These are phyloP conservation scores for Leptatherina wallacei DNA, from an alignment of 2,797 vertebrate species.

Conservation along the genomic window DNA sequence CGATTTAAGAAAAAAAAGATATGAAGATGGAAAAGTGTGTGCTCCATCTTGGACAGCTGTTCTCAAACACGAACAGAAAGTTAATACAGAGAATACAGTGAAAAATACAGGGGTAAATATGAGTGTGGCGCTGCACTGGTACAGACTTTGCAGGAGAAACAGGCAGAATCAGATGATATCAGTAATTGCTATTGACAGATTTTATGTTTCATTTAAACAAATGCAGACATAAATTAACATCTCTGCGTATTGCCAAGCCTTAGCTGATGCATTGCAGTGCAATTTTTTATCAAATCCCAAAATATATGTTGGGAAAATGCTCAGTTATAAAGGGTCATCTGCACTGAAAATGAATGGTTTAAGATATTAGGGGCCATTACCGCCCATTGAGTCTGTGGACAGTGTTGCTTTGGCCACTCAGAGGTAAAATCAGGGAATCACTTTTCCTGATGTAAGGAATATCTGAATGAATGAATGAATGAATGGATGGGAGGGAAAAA, in stretches of 20 bases:
- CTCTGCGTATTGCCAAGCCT: neutral
- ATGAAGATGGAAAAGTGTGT: neutral
- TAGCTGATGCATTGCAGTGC: too few relatives aligned
- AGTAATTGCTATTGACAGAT: neutral
- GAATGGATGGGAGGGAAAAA: neutral
- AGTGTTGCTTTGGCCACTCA: constrained; percentile 34
- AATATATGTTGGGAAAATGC: neutral
- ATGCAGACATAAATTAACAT: neutral
- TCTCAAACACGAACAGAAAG: too few relatives aligned
- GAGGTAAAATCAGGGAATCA: constrained; percentile 51
- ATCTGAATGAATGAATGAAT: constrained; percentile 16
- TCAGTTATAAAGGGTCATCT: constrained; percentile 8
- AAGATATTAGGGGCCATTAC: constrained; percentile 36
- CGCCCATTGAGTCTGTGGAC: constrained; percentile 17
- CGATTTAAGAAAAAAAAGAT: neutral
- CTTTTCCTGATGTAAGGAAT: constrained; percentile 27
- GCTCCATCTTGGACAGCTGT: neutral
- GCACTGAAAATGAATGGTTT: constrained; percentile 24
- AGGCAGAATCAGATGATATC: neutral
- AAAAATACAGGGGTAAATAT: neutral
- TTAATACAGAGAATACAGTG: too few relatives aligned
- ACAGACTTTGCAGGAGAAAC: neutral
- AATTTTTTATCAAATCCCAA: neutral
- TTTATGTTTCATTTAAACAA: neutral
- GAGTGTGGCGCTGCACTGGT: neutral